Conservation (phyloP, 2,888 invertebrate species). For the Lathronympha strigana region DNA sequence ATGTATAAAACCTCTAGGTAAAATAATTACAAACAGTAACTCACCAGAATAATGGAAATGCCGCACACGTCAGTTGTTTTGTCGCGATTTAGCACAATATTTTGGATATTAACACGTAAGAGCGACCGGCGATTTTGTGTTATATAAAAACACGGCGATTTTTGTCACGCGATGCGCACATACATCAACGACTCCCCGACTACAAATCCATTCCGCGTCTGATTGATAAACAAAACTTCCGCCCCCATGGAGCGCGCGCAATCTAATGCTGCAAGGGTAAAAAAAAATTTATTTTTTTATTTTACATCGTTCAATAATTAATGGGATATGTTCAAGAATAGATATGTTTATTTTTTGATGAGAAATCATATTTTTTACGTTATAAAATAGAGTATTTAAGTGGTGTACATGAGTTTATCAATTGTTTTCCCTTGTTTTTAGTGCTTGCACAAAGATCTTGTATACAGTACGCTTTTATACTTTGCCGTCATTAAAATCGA, state of each 20-base stretch:
- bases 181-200: constrained; percentile 56
- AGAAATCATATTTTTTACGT: no score
- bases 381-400: no score
- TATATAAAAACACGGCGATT: constrained; percentile 52
- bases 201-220: constrained; percentile 55
- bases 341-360: no score
- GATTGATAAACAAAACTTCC: constrained; percentile 82
- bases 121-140: constrained; percentile 27
- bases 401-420: no score
- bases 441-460: no score
- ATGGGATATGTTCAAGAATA: no score
- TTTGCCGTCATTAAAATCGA: no score
- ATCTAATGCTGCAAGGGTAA: constrained; percentile 56
- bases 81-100: constrained; percentile 37
- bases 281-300: constrained; percentile 30
- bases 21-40: constrained; percentile 29
- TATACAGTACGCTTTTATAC: no score
- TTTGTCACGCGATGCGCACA: constrained; percentile 58
- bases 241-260: constrained; percentile 78
- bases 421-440: no score
- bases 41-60: constrained; percentile 28
- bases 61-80: constrained; percentile 20
- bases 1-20: not conserved
- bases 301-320: no score
- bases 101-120: constrained; percentile 40